A percentile compares a stretch with the other conserved stretches of the same genome.
Evolutionary conservation across 2,888 invertebrate genomes (phyloP).

Genomic region (Leucophenga montana): DNA sequence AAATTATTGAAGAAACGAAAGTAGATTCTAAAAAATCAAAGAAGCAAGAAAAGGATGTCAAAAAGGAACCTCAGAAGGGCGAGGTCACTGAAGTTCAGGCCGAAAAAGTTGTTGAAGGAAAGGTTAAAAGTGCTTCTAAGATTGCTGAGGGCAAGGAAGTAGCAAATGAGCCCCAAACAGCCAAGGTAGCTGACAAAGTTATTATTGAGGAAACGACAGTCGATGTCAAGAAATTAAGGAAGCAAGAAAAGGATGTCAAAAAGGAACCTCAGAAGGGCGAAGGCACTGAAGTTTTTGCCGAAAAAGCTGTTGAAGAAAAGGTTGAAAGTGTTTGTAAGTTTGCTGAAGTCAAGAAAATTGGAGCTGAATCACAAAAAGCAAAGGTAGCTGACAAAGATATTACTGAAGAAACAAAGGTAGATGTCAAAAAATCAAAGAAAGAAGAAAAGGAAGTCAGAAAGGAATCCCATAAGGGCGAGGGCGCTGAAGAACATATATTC

Average conservation of each 20-base stretch:
- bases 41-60: conserved; percentile 14
- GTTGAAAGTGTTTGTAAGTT: conserved; percentile 8
- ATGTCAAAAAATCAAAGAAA: conserved; percentile 42
- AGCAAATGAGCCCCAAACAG: conserved; percentile 18
- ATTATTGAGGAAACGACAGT: conserved; percentile 28
- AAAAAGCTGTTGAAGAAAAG: conserved; percentile 28
- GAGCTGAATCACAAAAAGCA: conserved; percentile 40
- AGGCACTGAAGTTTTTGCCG: conserved; percentile 12
- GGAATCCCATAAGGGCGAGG: conserved; percentile 25
- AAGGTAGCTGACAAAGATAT: conserved; percentile 30
- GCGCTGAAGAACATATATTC: conserved; percentile 39
- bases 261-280: conserved; percentile 17
- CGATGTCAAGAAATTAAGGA: conserved; percentile 35
- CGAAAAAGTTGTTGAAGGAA: conserved; percentile 7
- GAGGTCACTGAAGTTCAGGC: conserved; percentile 9
- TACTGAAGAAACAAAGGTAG: conserved; percentile 46
- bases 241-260: conserved; percentile 14
- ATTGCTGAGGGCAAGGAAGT: conserved; percentile 12
- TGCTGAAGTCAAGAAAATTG: conserved; percentile 11
- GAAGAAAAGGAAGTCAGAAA: conserved; percentile 28
- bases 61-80: conserved; percentile 9
- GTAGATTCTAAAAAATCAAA: conserved; percentile 4
- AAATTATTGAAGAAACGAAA: conserved; percentile 20
- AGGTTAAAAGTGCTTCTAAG: neutral
- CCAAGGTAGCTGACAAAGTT: conserved; percentile 14